Evolutionary conservation across 92 coral and sea anemone genomes (phyloP).

Genomic region (Porites lobata): DNA sequence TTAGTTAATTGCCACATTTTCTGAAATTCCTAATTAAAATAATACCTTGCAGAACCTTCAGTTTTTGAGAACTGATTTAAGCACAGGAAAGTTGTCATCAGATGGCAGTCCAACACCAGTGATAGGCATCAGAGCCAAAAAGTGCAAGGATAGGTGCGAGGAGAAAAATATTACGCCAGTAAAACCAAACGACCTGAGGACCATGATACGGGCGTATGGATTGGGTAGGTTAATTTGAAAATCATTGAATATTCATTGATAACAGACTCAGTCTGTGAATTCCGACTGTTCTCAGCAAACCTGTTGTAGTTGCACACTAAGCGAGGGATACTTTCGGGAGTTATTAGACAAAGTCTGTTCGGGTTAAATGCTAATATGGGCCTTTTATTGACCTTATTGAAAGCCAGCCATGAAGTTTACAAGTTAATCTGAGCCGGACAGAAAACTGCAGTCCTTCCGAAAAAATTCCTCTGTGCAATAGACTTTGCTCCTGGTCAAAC

Average conservation of each 20-base stretch:
- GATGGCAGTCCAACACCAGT: conserved; percentile 1
- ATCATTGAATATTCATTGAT: not conserved
- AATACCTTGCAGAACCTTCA: conserved; percentile 20
- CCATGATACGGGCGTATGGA: not conserved
- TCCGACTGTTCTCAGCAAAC: not conserved
- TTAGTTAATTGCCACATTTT: not conserved
- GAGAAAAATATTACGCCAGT: not conserved
- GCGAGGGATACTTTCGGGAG: not conserved
- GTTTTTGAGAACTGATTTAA: conserved; percentile 35
- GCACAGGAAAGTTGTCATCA: conserved; percentile 10
- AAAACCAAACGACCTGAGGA: not conserved
- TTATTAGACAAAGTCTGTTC: too few relatives aligned
- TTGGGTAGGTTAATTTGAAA: not conserved
- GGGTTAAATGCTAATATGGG: too few relatives aligned
- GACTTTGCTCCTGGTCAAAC: too few relatives aligned
- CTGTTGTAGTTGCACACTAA: not conserved
- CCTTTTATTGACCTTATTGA: too few relatives aligned
- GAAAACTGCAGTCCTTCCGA: too few relatives aligned
- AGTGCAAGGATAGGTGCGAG: not conserved
- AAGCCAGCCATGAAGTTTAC: too few relatives aligned
- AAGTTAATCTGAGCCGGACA: too few relatives aligned
- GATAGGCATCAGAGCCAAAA: conserved; percentile 31
- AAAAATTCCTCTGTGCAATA: too few relatives aligned
- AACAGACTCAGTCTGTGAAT: not conserved
- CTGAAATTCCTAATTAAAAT: not conserved